Evolutionary conservation across 2,888 invertebrate species (phyloP), one percentile per base, ranked within the genome.

Genomic region (Acanthosepion lycidas): DNA sequence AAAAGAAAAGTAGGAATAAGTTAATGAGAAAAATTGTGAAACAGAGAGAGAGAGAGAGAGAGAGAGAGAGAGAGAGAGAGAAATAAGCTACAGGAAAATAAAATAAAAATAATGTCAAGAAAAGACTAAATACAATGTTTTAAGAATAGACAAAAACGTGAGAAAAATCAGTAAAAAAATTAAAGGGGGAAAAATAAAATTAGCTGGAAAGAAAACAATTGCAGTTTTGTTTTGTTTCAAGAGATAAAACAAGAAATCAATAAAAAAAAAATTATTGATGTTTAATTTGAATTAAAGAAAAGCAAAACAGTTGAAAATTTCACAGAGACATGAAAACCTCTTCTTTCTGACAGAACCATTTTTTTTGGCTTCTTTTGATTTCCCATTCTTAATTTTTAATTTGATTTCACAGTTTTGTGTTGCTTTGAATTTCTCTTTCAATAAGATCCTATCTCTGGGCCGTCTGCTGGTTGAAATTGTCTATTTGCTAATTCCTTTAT

Each of bases 221-320:
- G 9, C 78, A 78, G 18, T 78, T 78, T 78, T 78, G 78, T 78
- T 78, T 78, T 78, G 78, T 78, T 78, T 78, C 78, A 12, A 15
- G n/a, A n/a, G 78, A 78, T n/a, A 78, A 78, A n/a, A 78, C 78
- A 78, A 78, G n/a, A n/a, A 78, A 78, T 78, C 78, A 78, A 78
- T 78, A 78, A 78, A 78, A 78, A 28, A 78, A 78, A 78, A 78
- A n/a, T 42, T 78, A 78, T 78, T 78, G 78, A 78, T 78, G n/a
- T 59, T 59, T 18, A 78, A 78, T 78, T 78, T 78, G 78, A 78
- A 78, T 78, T 78, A 78, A 33, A 78, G n/a, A 78, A 78, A 78
- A 78, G n/a, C 78, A 78, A 78, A 78, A n/a, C n/a, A 78, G 78
- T 78, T n/a, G 78, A 78, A 78, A n/a, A 78, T 78, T 78, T 78